phyloP scores from a whole-genome alignment of 1,140 invertebrate genomes.

The Triops cancriformis region DNA sequence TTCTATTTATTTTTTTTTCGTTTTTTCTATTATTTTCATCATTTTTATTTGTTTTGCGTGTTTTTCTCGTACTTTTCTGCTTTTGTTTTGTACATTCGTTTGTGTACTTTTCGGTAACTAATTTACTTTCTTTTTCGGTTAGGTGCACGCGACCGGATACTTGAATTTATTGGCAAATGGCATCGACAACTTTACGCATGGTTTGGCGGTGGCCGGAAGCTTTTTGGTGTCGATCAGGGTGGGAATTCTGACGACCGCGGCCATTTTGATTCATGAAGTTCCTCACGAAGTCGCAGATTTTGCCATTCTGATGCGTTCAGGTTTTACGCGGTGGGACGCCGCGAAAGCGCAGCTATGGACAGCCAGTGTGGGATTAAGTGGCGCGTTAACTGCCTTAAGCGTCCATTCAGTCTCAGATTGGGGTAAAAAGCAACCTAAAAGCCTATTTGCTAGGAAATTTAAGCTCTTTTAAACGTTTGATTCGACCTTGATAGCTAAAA shows the following conservation, averaged over 20 bases:
- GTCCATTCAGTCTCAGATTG: slow-evolving; percentile 45
- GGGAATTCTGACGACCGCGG: slow-evolving; percentile 82
- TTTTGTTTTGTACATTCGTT: too few species aligned
- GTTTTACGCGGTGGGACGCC: slow-evolving; percentile 86
- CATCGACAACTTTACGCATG: slow-evolving; percentile 97
- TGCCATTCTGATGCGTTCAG: slow-evolving; percentile 79
- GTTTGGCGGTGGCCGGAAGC: slow-evolving; percentile 87
- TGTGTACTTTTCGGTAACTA: too few species aligned
- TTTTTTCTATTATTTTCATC: too few species aligned
- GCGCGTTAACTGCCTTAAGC: slow-evolving; percentile 73
- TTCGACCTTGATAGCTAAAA: too few species aligned
- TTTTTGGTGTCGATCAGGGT: slow-evolving; percentile 81
- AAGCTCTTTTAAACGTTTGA: too few species aligned
- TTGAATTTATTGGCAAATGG: slow-evolving; percentile 90
- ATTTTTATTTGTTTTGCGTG: too few species aligned
- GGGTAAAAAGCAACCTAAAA: not conserved
- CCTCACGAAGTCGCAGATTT: slow-evolving; percentile 97
- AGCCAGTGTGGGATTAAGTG: slow-evolving; percentile 73
- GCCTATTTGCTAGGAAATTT: not conserved
- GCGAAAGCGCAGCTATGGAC: slow-evolving; percentile 85
- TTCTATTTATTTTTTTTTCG: too few species aligned
- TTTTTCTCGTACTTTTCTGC: too few species aligned
- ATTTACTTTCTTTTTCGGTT: not conserved
- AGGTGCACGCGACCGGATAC: slow-evolving; percentile 70
- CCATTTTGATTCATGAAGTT: slow-evolving; percentile 87